phyloP scores from a whole-genome alignment of 2,797 vertebrate species.

The Graptemys geographica region DNA sequence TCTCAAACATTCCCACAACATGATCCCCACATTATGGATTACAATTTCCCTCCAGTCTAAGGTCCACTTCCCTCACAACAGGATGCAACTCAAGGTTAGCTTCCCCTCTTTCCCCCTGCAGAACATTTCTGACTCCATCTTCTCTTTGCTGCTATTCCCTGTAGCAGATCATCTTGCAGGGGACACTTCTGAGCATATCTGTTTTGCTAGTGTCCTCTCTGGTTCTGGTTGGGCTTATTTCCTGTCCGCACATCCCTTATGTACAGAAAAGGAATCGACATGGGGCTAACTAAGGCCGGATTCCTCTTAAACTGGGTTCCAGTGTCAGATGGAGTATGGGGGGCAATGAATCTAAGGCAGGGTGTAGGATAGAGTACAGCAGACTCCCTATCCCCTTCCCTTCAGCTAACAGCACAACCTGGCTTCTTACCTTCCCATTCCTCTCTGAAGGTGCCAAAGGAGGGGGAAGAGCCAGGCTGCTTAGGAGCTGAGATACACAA shows the following conservation, averaged over 20 bases:
- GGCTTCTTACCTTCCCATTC: not conserved
- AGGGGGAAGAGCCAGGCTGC: not conserved
- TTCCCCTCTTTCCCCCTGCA: not conserved
- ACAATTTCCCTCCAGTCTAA: not conserved
- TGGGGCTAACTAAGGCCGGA: not conserved
- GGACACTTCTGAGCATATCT: not conserved
- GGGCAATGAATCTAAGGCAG: not conserved
- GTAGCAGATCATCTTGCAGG: not conserved
- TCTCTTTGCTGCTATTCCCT: not conserved
- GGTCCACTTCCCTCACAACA: not conserved
- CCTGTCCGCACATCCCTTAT: not conserved
- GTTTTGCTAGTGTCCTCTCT: not conserved
- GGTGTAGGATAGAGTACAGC: not conserved
- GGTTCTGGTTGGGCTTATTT: not conserved
- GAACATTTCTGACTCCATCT: not conserved
- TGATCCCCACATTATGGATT: not conserved
- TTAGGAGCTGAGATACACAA: not conserved
- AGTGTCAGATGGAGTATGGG: too few species aligned
- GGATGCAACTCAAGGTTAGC: not conserved
- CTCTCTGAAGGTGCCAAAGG: not conserved
- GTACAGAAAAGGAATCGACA: not conserved
- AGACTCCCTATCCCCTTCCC: not conserved
- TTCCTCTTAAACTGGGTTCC: not conserved
- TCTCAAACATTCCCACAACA: not conserved
- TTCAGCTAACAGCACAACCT: not conserved